These are phyloP conservation scores for Troides helena DNA, from an alignment of 2,888 invertebrate genomes.

Conservation along the genomic window DNA sequence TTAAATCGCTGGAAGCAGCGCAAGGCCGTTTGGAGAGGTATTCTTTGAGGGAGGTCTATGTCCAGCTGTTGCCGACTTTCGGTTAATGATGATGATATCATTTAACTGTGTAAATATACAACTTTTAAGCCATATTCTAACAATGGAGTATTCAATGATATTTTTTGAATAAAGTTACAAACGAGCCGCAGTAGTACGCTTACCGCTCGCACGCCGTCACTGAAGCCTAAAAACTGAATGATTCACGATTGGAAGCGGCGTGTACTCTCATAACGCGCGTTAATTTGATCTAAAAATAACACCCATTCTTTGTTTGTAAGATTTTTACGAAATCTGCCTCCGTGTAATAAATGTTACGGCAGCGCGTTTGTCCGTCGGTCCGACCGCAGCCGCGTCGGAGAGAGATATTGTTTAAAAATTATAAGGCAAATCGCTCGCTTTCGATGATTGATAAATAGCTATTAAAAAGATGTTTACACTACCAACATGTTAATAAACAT, in stretches of 20 bases:
- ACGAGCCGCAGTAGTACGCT: not conserved
- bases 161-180: not conserved
- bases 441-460: slow-evolving; percentile 27
- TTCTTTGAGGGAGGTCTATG: too few relatives aligned
- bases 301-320: slow-evolving; percentile 74
- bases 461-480: slow-evolving; percentile 8
- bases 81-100: too few relatives aligned
- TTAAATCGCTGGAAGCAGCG: too few relatives aligned
- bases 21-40: too few relatives aligned
- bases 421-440: slow-evolving; percentile 10
- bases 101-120: too few relatives aligned
- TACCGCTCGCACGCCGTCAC: slow-evolving; percentile 39
- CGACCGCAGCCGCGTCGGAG: not conserved
- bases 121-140: not conserved
- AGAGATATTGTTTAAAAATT: slow-evolving; percentile 22
- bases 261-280: slow-evolving; percentile 73
- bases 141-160: not conserved
- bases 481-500: not conserved
- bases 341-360: slow-evolving; percentile 48
- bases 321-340: slow-evolving; percentile 72
- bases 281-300: slow-evolving; percentile 79
- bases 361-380: slow-evolving; percentile 16
- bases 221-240: slow-evolving; percentile 49
- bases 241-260: slow-evolving; percentile 69
- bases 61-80: too few relatives aligned